Percentiles rank a stretch among this genome's conserved stretches.
Evolutionary conservation across 1,140 invertebrate genomes (phyloP).

Genomic region (Diachasma alloeum): DNA sequence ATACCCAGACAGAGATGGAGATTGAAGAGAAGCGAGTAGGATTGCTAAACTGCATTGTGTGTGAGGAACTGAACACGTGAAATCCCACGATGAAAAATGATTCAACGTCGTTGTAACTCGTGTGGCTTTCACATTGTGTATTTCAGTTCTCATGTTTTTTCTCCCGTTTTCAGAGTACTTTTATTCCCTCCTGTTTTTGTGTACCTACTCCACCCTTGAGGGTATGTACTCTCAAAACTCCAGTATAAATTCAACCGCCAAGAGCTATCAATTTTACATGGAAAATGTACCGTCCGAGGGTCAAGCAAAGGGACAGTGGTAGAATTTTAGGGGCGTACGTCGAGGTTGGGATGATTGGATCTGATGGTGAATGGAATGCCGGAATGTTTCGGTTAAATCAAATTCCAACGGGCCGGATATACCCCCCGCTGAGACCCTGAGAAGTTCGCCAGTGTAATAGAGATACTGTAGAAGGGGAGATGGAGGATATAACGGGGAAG

Average conservation of each 20-base stretch:
- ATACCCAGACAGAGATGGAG: not conserved
- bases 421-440: not conserved
- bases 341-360: not conserved
- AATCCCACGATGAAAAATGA: conserved; percentile 22
- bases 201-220: not conserved
- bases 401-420: not conserved
- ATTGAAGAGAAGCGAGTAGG: not conserved
- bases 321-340: not conserved
- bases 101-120: conserved; percentile 5
- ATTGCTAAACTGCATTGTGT: conserved; percentile 17
- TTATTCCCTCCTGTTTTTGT: not conserved
- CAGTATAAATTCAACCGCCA: not conserved
- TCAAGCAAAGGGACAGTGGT: not conserved
- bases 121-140: conserved; percentile 17
- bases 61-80: conserved; percentile 12
- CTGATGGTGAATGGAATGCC: not conserved
- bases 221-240: not conserved
- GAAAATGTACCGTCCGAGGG: not conserved
- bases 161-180: not conserved
- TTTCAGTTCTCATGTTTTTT: not conserved
- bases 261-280: not conserved
- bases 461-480: not conserved
- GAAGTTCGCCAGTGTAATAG: not conserved
- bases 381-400: not conserved
- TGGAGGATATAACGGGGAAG: not conserved